Base-by-base conservation (phyloP, 2,888 invertebrate genomes). In the Rhagium mordax region DNA sequence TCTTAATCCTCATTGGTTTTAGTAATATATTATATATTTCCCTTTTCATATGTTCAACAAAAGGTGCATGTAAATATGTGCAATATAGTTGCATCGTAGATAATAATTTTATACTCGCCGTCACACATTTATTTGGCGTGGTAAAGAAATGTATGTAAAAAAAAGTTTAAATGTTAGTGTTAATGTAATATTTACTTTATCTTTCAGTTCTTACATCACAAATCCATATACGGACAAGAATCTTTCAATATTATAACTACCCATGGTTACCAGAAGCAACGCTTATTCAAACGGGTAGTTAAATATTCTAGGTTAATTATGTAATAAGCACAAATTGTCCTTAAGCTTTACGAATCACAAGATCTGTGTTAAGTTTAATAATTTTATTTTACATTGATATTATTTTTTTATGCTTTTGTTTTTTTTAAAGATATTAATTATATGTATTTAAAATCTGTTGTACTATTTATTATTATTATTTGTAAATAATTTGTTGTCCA, bases 211-310 rank as follows among this genome's bases (percentile, higher is more conserved):
- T 80, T 92, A 92, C 89, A 92, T 93, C 87, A 90, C 91, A 84
- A 92, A 92, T 83, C 92, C 92, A 74, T 90, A 90, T 87, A 90
- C 91, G 75, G 92, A 92, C 88, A 92, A 91, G 86, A 92, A 92
- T 85, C 89, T 92, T 87, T 89, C 91, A 86, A 90, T 91, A 90
- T 88, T 91, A 88, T 91, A 88, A 90, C 62, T 68, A 74, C 74
- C 72, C 60, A 73, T 75, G 79, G 74, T 76, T 76, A 76, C 77
- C 77, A 78, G 70, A 68, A n/a, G 47, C 76, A 74, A 68, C 64
- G 75, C 71, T 59, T 70, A 73, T 55, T 57, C 20, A 57, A 48
- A 67, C 55, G 55, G 67, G 67, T 55, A 47, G 57, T 55, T 67
- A 29, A 61, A 41, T 33, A 49, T 29, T 61, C 15, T 77, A 76